phyloP scores from a whole-genome alignment of 2,797 vertebrate genomes.

The Dallia pectoralis region DNA sequence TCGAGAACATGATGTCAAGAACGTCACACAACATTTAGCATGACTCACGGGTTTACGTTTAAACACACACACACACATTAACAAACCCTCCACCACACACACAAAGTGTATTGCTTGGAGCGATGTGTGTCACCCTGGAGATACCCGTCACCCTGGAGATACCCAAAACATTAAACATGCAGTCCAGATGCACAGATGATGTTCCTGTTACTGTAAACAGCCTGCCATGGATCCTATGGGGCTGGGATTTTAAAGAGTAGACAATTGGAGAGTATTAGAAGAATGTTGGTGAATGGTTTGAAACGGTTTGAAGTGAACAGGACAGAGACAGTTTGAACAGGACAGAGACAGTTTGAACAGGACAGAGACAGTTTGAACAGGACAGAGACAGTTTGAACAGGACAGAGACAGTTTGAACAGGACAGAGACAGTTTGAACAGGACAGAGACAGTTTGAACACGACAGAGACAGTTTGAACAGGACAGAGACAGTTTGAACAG shows the following conservation, averaged over 20 bases:
- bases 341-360: neutral
- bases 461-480: too few relatives aligned
- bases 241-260: slow-evolving; percentile 29
- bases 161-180: slow-evolving; percentile 30
- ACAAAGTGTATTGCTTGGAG: neutral
- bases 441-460: too few relatives aligned
- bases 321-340: neutral
- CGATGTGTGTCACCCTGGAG: slow-evolving; percentile 11
- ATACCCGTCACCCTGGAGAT: slow-evolving; percentile 22
- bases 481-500: too few relatives aligned
- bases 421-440: neutral
- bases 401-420: too few relatives aligned
- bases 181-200: slow-evolving; percentile 30
- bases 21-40: slow-evolving; percentile 41
- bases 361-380: too few relatives aligned
- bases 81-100: neutral
- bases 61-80: slow-evolving; percentile 26
- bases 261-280: slow-evolving; percentile 21
- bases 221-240: slow-evolving; percentile 44
- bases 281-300: neutral
- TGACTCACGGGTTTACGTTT: slow-evolving; percentile 45
- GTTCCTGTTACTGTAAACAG: slow-evolving; percentile 29
- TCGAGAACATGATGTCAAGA: slow-evolving; percentile 21
- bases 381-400: neutral
- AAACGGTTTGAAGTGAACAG: neutral